Conservation (phyloP, 2,888 invertebrate genomes). For the Agrotis exclamationis region DNA sequence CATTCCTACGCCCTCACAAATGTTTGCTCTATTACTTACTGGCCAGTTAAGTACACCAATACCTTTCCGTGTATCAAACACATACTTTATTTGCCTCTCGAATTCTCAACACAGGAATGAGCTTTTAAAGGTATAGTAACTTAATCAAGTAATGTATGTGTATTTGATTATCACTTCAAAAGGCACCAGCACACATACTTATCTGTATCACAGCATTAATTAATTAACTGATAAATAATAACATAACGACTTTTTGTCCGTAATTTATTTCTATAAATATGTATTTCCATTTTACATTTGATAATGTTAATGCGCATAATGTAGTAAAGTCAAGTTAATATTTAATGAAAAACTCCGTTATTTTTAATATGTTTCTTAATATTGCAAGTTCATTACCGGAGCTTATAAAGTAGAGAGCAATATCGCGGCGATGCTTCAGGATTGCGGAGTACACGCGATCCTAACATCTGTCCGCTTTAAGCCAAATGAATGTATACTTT, state of each 20-base stretch:
- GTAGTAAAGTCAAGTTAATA: constrained; percentile 53
- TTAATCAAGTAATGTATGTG: constrained; percentile 82
- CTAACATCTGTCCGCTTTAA: constrained; percentile 79
- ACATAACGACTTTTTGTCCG: constrained; percentile 44
- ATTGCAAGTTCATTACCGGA: constrained; percentile 71
- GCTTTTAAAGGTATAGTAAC: constrained; percentile 80
- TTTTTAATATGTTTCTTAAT: constrained; percentile 63
- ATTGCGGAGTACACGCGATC: constrained; percentile 76
- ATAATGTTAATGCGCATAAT: constrained; percentile 48
- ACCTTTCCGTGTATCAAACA: constrained; percentile 75
- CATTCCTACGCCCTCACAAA: constrained; percentile 76
- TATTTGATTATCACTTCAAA: constrained; percentile 77
- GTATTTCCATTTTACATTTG: constrained; percentile 40
- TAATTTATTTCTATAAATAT: constrained; percentile 47
- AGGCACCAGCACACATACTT: constrained; percentile 69
- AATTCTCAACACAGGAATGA: constrained; percentile 77
- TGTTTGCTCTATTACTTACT: constrained; percentile 87
- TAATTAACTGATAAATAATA: constrained; percentile 54
- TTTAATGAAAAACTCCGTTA: constrained; percentile 63
- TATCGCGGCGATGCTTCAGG: constrained; percentile 70
- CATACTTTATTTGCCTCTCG: constrained; percentile 78
- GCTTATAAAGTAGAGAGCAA: constrained; percentile 68
- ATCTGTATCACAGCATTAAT: constrained; percentile 56
- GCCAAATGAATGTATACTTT: constrained; percentile 73
- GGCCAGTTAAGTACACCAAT: constrained; percentile 77